These are phyloP conservation scores for Rhagonycha fulva DNA, from an alignment of 2,888 invertebrate genomes.

Conservation along the genomic window DNA sequence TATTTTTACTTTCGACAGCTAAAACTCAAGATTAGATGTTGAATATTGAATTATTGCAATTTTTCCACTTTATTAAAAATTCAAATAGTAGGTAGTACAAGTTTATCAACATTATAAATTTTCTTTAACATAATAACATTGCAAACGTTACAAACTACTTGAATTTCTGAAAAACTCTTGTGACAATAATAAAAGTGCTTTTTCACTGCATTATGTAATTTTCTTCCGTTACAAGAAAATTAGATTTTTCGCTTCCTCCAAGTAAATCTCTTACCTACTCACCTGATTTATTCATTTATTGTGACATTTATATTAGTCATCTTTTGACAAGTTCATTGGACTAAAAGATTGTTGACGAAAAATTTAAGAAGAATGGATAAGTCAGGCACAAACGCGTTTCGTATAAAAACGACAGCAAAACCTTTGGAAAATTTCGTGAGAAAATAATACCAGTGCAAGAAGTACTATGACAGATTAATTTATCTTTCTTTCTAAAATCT, in stretches of 20 bases:
- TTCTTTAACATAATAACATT: neutral
- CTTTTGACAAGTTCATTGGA: constrained; percentile 14
- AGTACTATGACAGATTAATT: constrained; percentile 17
- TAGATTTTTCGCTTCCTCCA: neutral
- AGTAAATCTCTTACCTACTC: neutral
- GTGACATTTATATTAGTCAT: neutral
- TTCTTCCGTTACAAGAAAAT: neutral
- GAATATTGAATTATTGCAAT: neutral
- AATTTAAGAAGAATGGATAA: neutral
- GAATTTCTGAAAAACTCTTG: neutral
- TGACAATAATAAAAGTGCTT: neutral
- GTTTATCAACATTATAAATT: neutral
- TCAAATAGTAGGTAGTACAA: neutral
- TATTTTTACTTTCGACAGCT: neutral
- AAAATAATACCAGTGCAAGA: constrained; percentile 14
- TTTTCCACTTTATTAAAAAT: neutral
- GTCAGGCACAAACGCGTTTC: constrained; percentile 6
- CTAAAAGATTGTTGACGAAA: constrained; percentile 11
- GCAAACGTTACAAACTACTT: neutral
- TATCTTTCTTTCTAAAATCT: constrained; percentile 7
- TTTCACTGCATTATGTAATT: neutral
- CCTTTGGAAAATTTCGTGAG: constrained; percentile 7
- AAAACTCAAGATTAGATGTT: neutral
- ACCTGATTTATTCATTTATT: neutral
- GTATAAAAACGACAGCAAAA: constrained; percentile 1